A percentile compares a stretch with the other conserved stretches of the same genome.
These are phyloP conservation scores for Enteromius anoplus DNA, from an alignment of 2,797 vertebrate species.

Conservation along the genomic window DNA sequence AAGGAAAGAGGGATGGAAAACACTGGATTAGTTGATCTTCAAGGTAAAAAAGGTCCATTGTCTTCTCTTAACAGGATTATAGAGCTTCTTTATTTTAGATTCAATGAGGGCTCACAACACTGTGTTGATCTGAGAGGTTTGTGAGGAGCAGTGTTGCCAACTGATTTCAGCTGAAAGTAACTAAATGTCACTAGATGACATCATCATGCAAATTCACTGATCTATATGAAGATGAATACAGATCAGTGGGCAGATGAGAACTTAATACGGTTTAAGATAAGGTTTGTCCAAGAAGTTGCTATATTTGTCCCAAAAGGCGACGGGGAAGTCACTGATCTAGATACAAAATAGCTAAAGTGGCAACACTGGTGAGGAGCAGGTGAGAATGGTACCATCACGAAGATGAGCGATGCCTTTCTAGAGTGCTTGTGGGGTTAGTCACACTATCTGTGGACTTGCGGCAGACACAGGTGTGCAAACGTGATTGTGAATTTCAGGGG, in stretches of 20 bases:
- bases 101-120: neutral
- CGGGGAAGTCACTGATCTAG: no score
- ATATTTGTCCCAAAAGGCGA: no score
- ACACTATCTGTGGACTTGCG: slow-evolving; percentile 1
- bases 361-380: neutral
- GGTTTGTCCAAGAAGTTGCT: no score
- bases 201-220: no score
- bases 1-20: neutral
- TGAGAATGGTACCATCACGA: neutral
- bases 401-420: slow-evolving; percentile 5
- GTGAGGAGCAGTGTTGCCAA: neutral
- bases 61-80: slow-evolving; percentile 3
- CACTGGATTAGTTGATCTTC: neutral
- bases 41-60: neutral
- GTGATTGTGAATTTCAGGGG: neutral
- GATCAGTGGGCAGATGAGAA: no score
- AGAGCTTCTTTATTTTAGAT: slow-evolving; percentile 22
- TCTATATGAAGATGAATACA: no score
- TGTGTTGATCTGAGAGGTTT: neutral
- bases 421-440: neutral
- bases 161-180: no score
- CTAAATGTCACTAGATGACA: no score
- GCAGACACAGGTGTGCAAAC: slow-evolving; percentile 18
- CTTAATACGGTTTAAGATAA: no score
- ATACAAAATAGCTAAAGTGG: no score